Base-by-base conservation (phyloP, 2,888 invertebrate genomes). In the Hydrotaea cyrtoneurina region DNA sequence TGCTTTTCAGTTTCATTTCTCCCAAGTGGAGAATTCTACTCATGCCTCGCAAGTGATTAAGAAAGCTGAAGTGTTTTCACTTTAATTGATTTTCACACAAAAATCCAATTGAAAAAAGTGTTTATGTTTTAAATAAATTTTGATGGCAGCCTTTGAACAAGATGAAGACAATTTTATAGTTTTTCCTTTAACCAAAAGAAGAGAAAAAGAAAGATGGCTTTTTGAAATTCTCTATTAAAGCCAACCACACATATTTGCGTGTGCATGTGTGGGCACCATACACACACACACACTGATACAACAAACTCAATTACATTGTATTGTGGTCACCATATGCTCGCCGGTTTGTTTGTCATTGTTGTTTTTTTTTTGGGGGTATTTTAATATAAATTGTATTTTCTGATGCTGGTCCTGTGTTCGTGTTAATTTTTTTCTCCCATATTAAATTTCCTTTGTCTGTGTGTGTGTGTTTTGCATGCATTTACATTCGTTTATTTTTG, bases 301-400 rank as follows among this genome's bases (percentile, higher is more conserved):
- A n/a, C n/a, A 79, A 83, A 79, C 55, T 64, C 55, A 79, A 83
- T 79, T 83, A 76, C 82, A 57, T 36, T 53, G 53, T 53, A 72
- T 83, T 79, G 82, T 66, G 82, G 82, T 76, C 72, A 50, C 62
- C 31, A 64, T 75, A 57, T 72, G 72, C 36, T 76, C n/a, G n/a
- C n/a, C n/a, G n/a, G n/a, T n/a, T 43, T 13, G 13, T 43, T 11
- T 13, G 13, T 7, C 10, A 8, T 17, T n/a, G 53, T 53, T 53
- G 2, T 53, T 53, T n/a, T n/a, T n/a, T 36, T 3, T 19, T 46
- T 46, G 46, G 11, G 15, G 5, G 62, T 36, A 76, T 72, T 79
- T 82, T 66, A 75, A 79, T 77, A 57, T 73, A 80, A 80, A n/a
- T 73, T 83, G 64, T 39, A 21, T 73, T 64, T 66, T 46, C 13